These are phyloP conservation scores for Gallinago solitaria DNA, from an alignment of 2,797 vertebrate genomes.

Conservation along the genomic window DNA sequence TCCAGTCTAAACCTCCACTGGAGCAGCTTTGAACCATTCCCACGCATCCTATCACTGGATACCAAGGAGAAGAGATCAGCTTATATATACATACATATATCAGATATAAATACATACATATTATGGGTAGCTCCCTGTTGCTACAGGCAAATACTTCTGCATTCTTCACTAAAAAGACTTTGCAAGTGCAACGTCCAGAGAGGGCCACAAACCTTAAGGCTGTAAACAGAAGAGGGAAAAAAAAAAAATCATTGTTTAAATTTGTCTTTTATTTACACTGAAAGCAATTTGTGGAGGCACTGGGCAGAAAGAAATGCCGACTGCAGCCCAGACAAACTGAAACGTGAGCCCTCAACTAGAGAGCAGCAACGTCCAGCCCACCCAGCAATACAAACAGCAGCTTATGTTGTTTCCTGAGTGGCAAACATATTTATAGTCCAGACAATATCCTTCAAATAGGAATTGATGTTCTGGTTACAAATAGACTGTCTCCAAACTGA, in stretches of 20 bases:
- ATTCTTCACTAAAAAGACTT: neutral
- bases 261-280: neutral
- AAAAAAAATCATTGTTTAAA: neutral
- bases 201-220: neutral
- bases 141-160: neutral
- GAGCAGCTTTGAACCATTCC: neutral
- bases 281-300: neutral
- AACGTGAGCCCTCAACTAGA: neutral
- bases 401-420: neutral
- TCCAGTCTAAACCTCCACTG: neutral
- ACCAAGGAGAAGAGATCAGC: neutral
- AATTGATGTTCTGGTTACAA: neutral
- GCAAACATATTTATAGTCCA: neutral
- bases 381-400: neutral
- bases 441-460: neutral
- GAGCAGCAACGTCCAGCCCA: neutral
- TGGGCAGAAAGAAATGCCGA: neutral
- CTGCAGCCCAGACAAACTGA: neutral
- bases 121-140: neutral
- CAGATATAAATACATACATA: fast-evolving
- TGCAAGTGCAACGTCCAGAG: neutral
- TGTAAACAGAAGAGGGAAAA: neutral
- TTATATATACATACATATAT: no score
- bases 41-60: fast-evolving
- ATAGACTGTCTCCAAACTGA: neutral